Evolutionary conservation across 2,797 vertebrate species (phyloP), one percentile per base, ranked within the genome.

Genomic region (Sebastes matsubarae): DNA sequence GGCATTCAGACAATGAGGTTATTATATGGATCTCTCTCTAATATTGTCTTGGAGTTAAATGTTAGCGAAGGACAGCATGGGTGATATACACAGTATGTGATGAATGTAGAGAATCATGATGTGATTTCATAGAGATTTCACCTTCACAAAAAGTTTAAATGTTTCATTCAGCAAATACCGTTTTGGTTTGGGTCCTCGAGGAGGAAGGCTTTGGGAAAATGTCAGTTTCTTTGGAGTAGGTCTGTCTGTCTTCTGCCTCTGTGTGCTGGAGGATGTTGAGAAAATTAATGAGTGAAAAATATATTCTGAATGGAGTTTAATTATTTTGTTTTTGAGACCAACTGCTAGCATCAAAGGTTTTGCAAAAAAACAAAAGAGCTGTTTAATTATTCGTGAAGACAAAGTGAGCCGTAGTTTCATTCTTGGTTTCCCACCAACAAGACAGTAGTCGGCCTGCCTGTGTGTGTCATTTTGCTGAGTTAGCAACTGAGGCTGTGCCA

Each of bases 1-100:
- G 76, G 36, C 78, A 71, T 80, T 79, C 68, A 79, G 46, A 87
- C 80, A 85, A 67, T 68, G 25, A 22, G 52, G 8, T 74, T 74
- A 24, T 79, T 81, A 11, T 36, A 22, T 42, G 13, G 6, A 66
- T 77, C 20, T 77, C 10, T 72, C 12, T 59, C 32, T 58, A n/a
- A 32, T 55, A 63, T 63, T 57, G 36, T 24, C 65, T 60, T 65
- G 16, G n/a, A 72, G 20, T 68, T 71, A 25, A 42, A 55, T 27
- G 20, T 68, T 25, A 55, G 18, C 4, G 8, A 57, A 68, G 8
- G 60, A 29, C 42, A 5, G 5, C 34, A 25, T 16, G 38, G 4
- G 9, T 50, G 64, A 61, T 27, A 25, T 36, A 18, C 8, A 36
- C 18, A 46, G 52, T 58, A 10, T 75, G 52, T 14, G 46, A 65